A percentile compares a stretch with the other conserved stretches of the same genome.
These are phyloP conservation scores for Collichthys lucidus DNA, from an alignment of 2,113 vertebrate species.

Conservation along the genomic window DNA sequence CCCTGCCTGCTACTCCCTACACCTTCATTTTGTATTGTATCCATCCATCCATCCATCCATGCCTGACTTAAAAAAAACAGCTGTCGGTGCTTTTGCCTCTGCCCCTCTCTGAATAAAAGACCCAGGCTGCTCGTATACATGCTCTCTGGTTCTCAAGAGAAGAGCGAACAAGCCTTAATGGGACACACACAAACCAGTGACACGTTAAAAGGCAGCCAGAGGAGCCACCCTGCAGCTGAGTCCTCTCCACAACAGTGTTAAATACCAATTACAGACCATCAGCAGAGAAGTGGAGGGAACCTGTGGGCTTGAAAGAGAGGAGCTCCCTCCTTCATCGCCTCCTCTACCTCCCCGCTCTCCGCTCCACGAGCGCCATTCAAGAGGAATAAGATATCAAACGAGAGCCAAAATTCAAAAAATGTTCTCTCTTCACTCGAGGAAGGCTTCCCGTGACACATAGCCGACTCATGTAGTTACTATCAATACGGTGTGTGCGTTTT, in stretches of 20 bases:
- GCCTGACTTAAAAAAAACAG: neutral
- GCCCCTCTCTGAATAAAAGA: conserved; percentile 20
- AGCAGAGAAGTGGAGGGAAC: conserved; percentile 31
- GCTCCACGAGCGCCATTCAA: conserved; percentile 20
- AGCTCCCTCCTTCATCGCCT: conserved; percentile 12
- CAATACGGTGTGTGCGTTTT: conserved; percentile 14
- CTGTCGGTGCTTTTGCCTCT: neutral
- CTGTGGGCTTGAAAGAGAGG: conserved; percentile 32
- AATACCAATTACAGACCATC: conserved; percentile 71
- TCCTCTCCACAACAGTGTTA: conserved; percentile 39
- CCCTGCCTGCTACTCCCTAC: neutral
- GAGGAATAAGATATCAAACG: conserved; percentile 50
- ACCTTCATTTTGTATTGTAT: neutral
- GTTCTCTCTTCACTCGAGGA: neutral
- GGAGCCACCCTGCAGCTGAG: conserved; percentile 49
- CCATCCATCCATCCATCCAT: conserved; percentile 3
- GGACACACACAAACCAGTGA: conserved; percentile 45
- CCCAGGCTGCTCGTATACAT: conserved; percentile 18
- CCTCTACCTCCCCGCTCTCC: conserved; percentile 14
- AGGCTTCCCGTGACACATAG: neutral
- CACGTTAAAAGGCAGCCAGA: conserved; percentile 44
- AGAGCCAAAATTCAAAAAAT: conserved; percentile 20
- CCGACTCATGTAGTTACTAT: neutral
- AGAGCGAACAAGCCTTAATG: conserved; percentile 53
- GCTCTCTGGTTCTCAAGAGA: conserved; percentile 32